A percentile compares a stretch with the other conserved stretches of the same genome.
Evolutionary conservation across 2,797 vertebrate genomes (phyloP).

Genomic region (Oophaga sylvatica): DNA sequence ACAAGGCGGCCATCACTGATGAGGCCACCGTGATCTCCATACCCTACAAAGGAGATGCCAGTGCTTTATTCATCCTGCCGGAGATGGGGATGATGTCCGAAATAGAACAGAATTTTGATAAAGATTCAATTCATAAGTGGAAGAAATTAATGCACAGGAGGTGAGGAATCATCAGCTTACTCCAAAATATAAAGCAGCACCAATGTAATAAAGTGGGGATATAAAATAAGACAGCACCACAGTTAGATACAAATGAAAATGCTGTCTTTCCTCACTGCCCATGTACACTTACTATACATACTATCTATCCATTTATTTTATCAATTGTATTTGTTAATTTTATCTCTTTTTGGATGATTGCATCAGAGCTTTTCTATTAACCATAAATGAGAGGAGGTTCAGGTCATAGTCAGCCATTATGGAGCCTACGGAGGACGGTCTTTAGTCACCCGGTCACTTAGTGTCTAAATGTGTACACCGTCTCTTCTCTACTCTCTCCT

Average conservation of each 20-base stretch:
- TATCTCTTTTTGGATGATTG: neutral
- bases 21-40: conserved; percentile 75
- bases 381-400: neutral
- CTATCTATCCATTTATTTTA: neutral
- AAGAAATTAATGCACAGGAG: neutral
- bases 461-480: no score
- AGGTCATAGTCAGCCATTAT: neutral
- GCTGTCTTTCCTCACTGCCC: no score
- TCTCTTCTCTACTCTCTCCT: no score
- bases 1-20: conserved; percentile 73
- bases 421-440: neutral
- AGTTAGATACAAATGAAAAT: no score
- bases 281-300: neutral
- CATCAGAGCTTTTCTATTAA: no score
- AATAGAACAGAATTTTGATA: neutral
- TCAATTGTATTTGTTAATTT: neutral
- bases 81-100: conserved; percentile 26
- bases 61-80: conserved; percentile 73
- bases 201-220: no score
- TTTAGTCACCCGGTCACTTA: neutral
- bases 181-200: no score
- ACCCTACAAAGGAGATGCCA: conserved; percentile 81
- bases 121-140: neutral
- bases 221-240: no score
- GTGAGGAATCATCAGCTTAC: neutral